Evolutionary conservation across 2,113 vertebrate genomes (phyloP).

Genomic region (Conger conger): DNA sequence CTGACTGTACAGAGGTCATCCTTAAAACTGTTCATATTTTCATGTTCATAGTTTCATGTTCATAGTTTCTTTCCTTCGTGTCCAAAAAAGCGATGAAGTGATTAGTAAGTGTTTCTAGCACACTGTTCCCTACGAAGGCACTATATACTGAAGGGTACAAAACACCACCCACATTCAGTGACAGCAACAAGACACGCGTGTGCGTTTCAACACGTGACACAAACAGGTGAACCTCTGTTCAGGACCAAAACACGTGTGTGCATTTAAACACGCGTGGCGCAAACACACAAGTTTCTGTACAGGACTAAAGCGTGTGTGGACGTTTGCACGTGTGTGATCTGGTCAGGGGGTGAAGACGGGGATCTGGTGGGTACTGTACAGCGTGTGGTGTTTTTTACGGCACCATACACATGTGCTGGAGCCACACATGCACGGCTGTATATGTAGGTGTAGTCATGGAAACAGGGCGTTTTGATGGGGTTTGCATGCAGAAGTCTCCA

Average conservation of each 20-base stretch:
- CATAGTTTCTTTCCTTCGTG: constrained; percentile 29
- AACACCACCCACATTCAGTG: constrained; percentile 31
- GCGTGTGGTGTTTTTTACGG: background rate
- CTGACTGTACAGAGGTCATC: background rate
- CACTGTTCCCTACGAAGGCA: constrained; percentile 60
- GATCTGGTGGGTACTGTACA: background rate
- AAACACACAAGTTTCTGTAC: background rate
- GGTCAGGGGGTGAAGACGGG: background rate
- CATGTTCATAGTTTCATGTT: too few species aligned
- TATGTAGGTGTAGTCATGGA: constrained; percentile 19
- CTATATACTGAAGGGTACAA: constrained; percentile 52
- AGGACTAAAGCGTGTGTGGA: background rate
- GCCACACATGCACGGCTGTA: background rate
- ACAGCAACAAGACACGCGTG: constrained; percentile 17
- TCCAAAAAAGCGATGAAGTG: constrained; percentile 32
- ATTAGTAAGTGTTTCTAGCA: constrained; percentile 19
- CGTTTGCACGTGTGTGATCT: background rate
- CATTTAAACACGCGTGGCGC: background rate
- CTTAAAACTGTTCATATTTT: constrained; percentile 14
- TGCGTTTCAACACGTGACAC: background rate
- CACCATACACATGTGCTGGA: background rate
- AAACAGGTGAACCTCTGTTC: background rate
- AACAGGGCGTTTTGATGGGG: background rate
- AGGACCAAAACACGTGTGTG: background rate
- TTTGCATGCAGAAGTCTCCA: constrained; percentile 24